Evolutionary conservation across 2,797 vertebrate species (phyloP), one percentile per base, ranked within the genome.

Genomic region (Rousettus madagascariensis): DNA sequence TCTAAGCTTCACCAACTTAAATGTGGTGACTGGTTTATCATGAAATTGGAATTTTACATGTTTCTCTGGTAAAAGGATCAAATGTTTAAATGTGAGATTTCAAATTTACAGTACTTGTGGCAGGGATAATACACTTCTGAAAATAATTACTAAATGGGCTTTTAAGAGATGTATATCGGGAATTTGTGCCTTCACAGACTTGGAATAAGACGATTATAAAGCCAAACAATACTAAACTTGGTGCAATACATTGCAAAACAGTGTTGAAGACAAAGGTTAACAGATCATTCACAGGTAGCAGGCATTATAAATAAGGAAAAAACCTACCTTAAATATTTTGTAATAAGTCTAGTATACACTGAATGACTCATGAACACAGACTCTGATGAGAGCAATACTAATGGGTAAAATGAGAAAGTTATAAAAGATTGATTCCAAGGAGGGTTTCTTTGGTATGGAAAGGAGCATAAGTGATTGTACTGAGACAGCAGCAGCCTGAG

Each of bases 71-170:
- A 95, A 38, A 82, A 95, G 12, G 53, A 69, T 30, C 79, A 33
- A 59, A 65, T 85, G 80, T 75, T 46, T 28, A 68, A 96, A 91
- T 28, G 28, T 71, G 49, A 12, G 24, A 53, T 85, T 93, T 95
- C 26, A 53, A 91, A 90, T 26, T 66, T n/a, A 75, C n/a, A 86
- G 22, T 43, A 82, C 11, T 72, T 74, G 33, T 93, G 57, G 11
- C 36, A 86, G 28, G 19, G 20, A 83, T 66, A 90, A 57, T 86
- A 80, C 9, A 84, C 53, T 41, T 28, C 75, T 59, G 51, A 94
- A 93, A 93, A 77, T 24, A 84, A 85, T 83, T 74, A 91, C 93
- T 90, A 94, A 78, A 57, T 63, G 33, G 22, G 8, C 6, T 92
- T 88, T 82, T 57, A 74, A 89, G 43, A 85, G 30, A 33, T 65